A percentile compares a stretch with the other conserved stretches of the same genome.
Conservation (phyloP, 1,140 invertebrate species). For the Bombus fervidus region DNA sequence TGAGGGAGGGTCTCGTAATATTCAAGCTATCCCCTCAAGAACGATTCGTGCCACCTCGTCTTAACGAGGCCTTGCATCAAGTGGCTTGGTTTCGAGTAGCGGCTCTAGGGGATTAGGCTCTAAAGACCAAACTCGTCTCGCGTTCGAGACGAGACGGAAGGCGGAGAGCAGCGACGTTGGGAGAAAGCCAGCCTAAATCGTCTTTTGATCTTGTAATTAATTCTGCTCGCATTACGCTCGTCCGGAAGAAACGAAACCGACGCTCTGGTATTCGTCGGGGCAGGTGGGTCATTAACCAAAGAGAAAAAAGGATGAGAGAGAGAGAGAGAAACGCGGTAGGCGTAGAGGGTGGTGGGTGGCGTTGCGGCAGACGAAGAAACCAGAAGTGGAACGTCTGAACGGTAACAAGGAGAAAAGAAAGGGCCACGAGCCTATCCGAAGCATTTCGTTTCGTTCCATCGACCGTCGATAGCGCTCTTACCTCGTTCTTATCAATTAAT, state of each 20-base stretch:
- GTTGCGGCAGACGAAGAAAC: too few species aligned
- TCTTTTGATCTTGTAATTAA: slow-evolving; percentile 69
- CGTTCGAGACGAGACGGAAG: slow-evolving; percentile 1
- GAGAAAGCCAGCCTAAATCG: slow-evolving; percentile 60
- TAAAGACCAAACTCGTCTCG: slow-evolving; percentile 64
- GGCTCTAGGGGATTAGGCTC: slow-evolving; percentile 65
- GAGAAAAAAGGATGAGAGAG: neutral
- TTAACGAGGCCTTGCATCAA: slow-evolving; percentile 62
- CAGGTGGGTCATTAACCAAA: neutral
- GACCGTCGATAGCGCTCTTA: slow-evolving; percentile 20
- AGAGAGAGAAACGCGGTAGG: neutral
- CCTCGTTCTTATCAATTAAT: slow-evolving; percentile 53
- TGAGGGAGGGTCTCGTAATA: slow-evolving; percentile 51
- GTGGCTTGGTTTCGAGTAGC: slow-evolving; percentile 60
- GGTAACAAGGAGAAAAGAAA: slow-evolving; percentile 9
- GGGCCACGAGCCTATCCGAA: too few species aligned
- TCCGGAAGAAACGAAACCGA: slow-evolving; percentile 33
- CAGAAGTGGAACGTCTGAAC: neutral
- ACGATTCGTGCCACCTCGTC: slow-evolving; percentile 45
- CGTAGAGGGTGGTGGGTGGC: neutral
- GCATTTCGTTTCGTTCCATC: slow-evolving; percentile 14
- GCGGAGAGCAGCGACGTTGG: neutral
- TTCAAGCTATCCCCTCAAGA: slow-evolving; percentile 47
- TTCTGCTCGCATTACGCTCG: slow-evolving; percentile 46
- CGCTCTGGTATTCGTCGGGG: neutral